Conservation (phyloP, 2,113 vertebrate species). For the Abramis brama region DNA sequence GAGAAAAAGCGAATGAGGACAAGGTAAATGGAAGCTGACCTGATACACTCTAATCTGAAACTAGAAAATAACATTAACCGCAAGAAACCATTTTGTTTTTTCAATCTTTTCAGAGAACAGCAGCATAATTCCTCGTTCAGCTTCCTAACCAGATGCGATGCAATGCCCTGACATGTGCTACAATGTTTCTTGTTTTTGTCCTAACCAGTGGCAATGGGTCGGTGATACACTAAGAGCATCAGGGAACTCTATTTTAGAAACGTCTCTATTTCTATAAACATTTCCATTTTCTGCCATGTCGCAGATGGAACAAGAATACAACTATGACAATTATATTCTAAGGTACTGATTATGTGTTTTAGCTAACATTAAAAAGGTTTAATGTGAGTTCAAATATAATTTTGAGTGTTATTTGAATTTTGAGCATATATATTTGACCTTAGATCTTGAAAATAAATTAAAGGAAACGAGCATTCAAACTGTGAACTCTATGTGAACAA, state of each 20-base stretch:
- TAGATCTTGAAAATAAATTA: background rate
- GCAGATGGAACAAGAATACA: background rate
- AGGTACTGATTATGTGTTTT: background rate
- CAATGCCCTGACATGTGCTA: background rate
- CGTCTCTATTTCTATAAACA: background rate
- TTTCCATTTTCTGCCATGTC: background rate
- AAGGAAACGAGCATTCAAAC: background rate
- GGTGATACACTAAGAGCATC: background rate
- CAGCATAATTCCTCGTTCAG: background rate
- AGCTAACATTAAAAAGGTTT: background rate
- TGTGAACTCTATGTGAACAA: background rate
- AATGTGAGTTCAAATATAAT: background rate
- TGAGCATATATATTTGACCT: background rate
- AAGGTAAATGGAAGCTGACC: background rate
- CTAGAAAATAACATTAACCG: slow-evolving; percentile 3
- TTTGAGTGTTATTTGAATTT: background rate
- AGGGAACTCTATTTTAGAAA: background rate
- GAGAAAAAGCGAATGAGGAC: background rate
- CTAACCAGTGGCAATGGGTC: background rate
- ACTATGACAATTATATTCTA: background rate
- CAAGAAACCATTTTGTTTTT: background rate
- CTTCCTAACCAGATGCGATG: background rate
- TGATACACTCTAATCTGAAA: background rate
- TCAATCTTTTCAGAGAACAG: background rate
- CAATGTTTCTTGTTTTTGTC: background rate